A percentile compares a stretch with the other conserved stretches of the same genome.
These are phyloP conservation scores for Clanis bilineata DNA, from an alignment of 2,888 invertebrate species.

Conservation along the genomic window DNA sequence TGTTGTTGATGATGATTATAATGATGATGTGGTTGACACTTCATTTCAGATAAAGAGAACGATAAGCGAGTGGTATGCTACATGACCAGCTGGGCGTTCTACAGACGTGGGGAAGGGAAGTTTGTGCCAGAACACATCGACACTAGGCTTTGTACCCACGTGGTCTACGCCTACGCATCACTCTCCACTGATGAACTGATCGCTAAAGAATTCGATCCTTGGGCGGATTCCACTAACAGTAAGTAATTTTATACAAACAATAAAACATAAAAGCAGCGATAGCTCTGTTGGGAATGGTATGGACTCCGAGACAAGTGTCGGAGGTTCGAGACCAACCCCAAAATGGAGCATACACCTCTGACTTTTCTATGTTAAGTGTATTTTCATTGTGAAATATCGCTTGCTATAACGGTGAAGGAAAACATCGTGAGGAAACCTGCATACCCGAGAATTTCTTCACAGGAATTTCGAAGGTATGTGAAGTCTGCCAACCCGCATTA, in stretches of 20 bases:
- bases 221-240: conserved; percentile 94
- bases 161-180: conserved; percentile 95
- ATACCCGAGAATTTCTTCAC: no score
- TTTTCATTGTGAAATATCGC: no score
- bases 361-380: no score
- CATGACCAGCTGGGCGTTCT: conserved; percentile 94
- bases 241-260: conserved; percentile 50
- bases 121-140: conserved; percentile 94
- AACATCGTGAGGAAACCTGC: no score
- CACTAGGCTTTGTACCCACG: conserved; percentile 90
- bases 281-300: no score
- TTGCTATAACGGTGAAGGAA: no score
- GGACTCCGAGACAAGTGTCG: no score
- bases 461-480: no score
- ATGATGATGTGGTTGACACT: neutral
- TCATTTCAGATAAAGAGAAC: conserved; percentile 55
- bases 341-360: no score
- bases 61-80: conserved; percentile 89
- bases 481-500: no score
- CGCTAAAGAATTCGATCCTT: conserved; percentile 92
- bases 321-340: no score
- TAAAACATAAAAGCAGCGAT: no score
- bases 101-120: conserved; percentile 90
- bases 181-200: conserved; percentile 90
- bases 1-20: neutral